These are phyloP conservation scores for Coelopa pilipes DNA, from an alignment of 2,888 invertebrate species.

Conservation along the genomic window DNA sequence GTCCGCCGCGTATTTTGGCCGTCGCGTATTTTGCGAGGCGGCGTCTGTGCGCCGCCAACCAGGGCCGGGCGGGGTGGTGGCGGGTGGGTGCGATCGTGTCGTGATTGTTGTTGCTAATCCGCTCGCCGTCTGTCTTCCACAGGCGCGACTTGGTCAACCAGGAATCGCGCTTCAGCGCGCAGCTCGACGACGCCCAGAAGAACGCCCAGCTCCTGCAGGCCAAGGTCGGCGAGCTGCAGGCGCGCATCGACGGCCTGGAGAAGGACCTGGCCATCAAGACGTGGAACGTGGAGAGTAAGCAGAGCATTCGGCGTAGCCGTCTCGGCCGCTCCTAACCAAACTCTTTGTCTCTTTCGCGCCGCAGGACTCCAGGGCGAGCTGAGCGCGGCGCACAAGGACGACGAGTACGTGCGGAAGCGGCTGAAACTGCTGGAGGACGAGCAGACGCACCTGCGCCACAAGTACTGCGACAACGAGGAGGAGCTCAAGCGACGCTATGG, in stretches of 20 bases:
- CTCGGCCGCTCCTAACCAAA: background rate
- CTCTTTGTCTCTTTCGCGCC: background rate
- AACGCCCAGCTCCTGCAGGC: slow-evolving; percentile 60
- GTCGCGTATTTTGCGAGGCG: no score
- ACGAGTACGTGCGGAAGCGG: slow-evolving; percentile 64
- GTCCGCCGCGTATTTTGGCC: no score
- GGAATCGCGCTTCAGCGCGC: slow-evolving; percentile 63
- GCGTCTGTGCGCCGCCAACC: no score
- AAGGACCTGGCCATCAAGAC: slow-evolving; percentile 63
- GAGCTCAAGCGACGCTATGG: slow-evolving; percentile 63
- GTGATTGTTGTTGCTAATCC: no score
- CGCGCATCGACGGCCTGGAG: slow-evolving; percentile 63
- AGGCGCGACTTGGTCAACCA: slow-evolving; percentile 65
- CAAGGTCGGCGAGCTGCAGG: slow-evolving; percentile 61
- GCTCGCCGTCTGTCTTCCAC: slow-evolving; percentile 32
- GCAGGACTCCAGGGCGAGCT: slow-evolving; percentile 66
- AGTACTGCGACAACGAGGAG: slow-evolving; percentile 62
- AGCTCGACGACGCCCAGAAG: slow-evolving; percentile 63
- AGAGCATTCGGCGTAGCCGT: no score
- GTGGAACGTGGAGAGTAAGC: slow-evolving; percentile 67
- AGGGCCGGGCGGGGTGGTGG: no score
- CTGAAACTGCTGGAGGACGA: slow-evolving; percentile 65
- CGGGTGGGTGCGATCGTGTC: no score
- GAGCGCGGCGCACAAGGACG: slow-evolving; percentile 63
- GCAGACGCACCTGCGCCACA: slow-evolving; percentile 60